phyloP scores from a whole-genome alignment of 2,797 vertebrate species.

The Centroberyx gerrardi region DNA sequence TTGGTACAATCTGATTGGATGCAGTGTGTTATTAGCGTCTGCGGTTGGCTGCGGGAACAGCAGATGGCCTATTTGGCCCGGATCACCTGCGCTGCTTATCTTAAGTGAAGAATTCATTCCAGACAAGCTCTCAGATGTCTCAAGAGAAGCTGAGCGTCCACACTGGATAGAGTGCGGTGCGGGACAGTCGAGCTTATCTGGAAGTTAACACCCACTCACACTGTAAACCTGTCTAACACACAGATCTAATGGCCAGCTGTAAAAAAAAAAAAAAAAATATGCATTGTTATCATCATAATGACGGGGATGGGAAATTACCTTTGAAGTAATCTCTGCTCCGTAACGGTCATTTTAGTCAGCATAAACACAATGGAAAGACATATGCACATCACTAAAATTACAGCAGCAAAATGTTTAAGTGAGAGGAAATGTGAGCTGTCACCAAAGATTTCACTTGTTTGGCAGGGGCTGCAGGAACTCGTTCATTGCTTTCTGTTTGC shows the following conservation, averaged over 20 bases:
- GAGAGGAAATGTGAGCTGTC: conserved; percentile 39
- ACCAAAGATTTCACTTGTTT: conserved; percentile 45
- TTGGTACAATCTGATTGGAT: conserved; percentile 75
- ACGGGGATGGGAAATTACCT: conserved; percentile 8
- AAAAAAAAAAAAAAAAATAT: background rate
- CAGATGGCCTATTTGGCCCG: conserved; percentile 78
- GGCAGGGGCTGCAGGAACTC: conserved; percentile 42
- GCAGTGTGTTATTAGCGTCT: conserved; percentile 68
- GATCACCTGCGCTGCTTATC: conserved; percentile 78
- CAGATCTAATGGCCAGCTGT: conserved; percentile 3
- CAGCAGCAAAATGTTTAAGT: conserved; percentile 32
- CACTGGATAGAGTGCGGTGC: conserved; percentile 17
- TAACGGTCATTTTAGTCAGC: background rate
- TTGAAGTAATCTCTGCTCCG: conserved; percentile 16
- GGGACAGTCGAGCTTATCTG: conserved; percentile 50
- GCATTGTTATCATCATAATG: background rate
- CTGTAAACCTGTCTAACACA: conserved; percentile 40
- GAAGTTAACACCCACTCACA: conserved; percentile 50
- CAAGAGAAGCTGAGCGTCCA: conserved; percentile 52
- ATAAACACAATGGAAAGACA: background rate
- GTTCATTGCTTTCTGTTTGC: conserved; percentile 48
- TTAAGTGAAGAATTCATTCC: conserved; percentile 73
- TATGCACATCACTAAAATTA: conserved; percentile 8
- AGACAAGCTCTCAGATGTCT: conserved; percentile 64
- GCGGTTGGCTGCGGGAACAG: conserved; percentile 69